Base-by-base conservation (phyloP, 2,113 vertebrate species). In the Origma solitaria region DNA sequence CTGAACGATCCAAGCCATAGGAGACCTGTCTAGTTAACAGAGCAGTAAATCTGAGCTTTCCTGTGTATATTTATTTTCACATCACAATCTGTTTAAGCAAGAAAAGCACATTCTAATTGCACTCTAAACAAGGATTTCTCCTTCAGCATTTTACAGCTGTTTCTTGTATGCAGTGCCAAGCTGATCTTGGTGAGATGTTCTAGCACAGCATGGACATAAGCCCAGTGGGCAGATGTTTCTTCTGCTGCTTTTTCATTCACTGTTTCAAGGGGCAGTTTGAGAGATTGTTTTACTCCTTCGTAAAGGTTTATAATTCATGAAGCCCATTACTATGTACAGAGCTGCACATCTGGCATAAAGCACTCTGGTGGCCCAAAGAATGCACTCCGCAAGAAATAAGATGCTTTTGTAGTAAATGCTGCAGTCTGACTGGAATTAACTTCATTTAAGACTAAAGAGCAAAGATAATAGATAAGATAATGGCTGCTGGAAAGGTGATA, bases 1-100 rank as follows among this genome's bases (percentile, higher is more conserved):
- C 79, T 94, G 70, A n/a, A 13, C 83, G 92, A 96, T 95, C 96
- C 96, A 97, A 97, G 90, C 97, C 96, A 92, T 95, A 94, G 97
- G 97, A 97, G 97, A 97, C 83, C 95, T 96, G 93, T 97, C 96
- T 97, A 92, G 91, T 97, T 94, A 97, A 96, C 94, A 82, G 91
- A 96, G 86, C 91, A 94, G 92, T 35, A 70, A 94, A 96, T 90
- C 95, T 83, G 87, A 94, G 94, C 95, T 90, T 96, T 95, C 94
- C 85, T 95, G 94, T 90, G 75, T 97, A 75, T 98, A 92, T 98
- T 98, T 98, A 98, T 98, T 98, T 98, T 96, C 92, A 89, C 35
- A 90, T 97, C 96, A 95, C 97, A 97, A 97, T 98, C 96, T 98
- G 95, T 97, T 98, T 98, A 98, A 97, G 96, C 95, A 97, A 97